These are phyloP conservation scores for Lysandra coridon DNA, from an alignment of 2,888 invertebrate genomes.

Conservation along the genomic window DNA sequence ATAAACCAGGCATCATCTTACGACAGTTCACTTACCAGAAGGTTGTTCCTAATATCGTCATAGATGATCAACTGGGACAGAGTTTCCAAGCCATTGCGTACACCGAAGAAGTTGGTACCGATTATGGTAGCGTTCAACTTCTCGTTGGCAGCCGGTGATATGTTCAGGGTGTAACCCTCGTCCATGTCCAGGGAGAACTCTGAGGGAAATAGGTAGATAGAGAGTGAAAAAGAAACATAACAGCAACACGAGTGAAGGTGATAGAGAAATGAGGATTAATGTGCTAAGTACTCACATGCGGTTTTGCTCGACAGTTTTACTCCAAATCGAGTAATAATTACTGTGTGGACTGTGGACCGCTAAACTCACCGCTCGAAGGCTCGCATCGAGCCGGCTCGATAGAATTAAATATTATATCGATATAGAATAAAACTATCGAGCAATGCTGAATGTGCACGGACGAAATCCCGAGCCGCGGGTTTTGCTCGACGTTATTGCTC, in stretches of 20 bases:
- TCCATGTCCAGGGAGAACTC: constrained; percentile 79
- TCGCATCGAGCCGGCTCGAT: too few species aligned
- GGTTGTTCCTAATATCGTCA: constrained; percentile 81
- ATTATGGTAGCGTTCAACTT: constrained; percentile 77
- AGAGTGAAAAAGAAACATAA: not conserved
- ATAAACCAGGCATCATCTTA: not conserved
- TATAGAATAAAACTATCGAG: too few species aligned
- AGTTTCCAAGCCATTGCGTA: constrained; percentile 85
- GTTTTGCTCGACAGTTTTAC: too few species aligned
- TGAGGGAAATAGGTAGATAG: constrained; percentile 43
- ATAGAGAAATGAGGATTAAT: too few species aligned
- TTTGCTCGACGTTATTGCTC: too few species aligned
- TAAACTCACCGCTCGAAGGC: too few species aligned
- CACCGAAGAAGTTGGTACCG: constrained; percentile 83
- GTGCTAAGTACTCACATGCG: too few species aligned
- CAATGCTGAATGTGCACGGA: too few species aligned
- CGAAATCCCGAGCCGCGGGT: too few species aligned
- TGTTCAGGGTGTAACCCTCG: constrained; percentile 79
- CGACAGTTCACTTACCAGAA: constrained; percentile 63
- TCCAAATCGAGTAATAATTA: too few species aligned
- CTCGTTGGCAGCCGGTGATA: constrained; percentile 66
- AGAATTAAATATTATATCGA: too few species aligned
- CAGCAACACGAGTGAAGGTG: not conserved
- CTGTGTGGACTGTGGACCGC: too few species aligned
- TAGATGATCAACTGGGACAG: constrained; percentile 84